These are phyloP conservation scores for Polylopha cassiicola DNA, from an alignment of 2,888 invertebrate genomes.

Conservation along the genomic window DNA sequence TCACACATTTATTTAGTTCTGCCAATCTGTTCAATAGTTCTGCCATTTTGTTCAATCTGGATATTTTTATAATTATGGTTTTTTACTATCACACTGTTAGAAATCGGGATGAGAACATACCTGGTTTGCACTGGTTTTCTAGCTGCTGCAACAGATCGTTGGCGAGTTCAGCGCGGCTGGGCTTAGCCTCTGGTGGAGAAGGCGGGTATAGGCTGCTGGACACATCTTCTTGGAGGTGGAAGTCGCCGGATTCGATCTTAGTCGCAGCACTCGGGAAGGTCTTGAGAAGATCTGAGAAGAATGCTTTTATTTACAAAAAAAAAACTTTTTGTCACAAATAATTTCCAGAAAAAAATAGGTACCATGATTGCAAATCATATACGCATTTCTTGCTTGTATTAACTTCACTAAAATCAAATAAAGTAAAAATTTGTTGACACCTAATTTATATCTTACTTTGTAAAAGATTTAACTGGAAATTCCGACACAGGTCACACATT, in stretches of 20 bases:
- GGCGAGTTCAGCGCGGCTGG: constrained; percentile 77
- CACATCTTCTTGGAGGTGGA: constrained; percentile 48
- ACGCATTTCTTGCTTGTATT: too few species aligned
- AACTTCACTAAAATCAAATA: too few species aligned
- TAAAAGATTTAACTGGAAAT: constrained; percentile 61
- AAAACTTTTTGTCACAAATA: too few species aligned
- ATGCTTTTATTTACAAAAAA: constrained; percentile 10
- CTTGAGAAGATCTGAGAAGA: constrained; percentile 62
- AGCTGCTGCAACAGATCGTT: constrained; percentile 81
- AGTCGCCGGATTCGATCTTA: constrained; percentile 52
- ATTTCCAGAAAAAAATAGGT: too few species aligned
- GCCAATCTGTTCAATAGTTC: too few species aligned
- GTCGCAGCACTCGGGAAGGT: constrained; percentile 59
- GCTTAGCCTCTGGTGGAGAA: constrained; percentile 64
- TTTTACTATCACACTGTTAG: neutral
- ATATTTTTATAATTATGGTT: too few species aligned
- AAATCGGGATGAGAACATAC: constrained; percentile 42
- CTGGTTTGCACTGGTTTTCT: constrained; percentile 83
- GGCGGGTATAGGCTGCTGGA: constrained; percentile 56
- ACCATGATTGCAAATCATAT: too few species aligned
- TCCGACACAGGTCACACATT: constrained; percentile 69
- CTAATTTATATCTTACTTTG: constrained; percentile 66
- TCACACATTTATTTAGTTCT: too few species aligned
- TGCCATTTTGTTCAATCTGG: too few species aligned
- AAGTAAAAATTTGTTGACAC: too few species aligned